A percentile compares a stretch with the other conserved stretches of the same genome.
Conservation (phyloP, 2,113 vertebrate genomes). For the Motacilla tschutschensis region DNA sequence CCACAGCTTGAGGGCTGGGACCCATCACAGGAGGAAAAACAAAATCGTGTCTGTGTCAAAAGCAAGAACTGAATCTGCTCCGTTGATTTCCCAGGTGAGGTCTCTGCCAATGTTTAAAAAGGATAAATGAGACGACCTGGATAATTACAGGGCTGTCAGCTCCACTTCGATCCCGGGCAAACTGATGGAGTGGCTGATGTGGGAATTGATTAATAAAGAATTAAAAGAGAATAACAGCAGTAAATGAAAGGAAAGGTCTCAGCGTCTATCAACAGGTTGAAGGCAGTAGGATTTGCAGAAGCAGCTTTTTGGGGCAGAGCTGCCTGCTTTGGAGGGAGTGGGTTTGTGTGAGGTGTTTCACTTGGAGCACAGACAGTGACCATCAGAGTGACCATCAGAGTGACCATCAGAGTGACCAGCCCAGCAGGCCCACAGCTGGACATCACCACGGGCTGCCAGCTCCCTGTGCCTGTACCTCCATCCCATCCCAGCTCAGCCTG, state of each 20-base stretch:
- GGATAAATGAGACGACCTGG: conserved; percentile 42
- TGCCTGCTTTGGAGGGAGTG: not conserved
- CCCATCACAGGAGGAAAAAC: not conserved
- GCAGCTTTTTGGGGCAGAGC: not conserved
- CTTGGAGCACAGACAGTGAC: not conserved
- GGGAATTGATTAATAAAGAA: conserved; percentile 39
- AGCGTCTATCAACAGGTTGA: not conserved
- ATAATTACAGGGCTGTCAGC: conserved; percentile 50
- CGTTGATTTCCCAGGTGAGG: conserved; percentile 15
- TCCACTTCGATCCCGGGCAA: not conserved
- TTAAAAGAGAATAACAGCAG: conserved; percentile 28
- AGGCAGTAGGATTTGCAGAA: not conserved
- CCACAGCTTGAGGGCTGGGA: not conserved
- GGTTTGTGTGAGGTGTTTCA: not conserved
- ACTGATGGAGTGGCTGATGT: conserved; percentile 20
- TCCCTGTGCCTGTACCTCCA: not conserved
- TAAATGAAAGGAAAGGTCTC: not conserved
- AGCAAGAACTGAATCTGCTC: not conserved
- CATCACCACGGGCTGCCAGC: accelerated
- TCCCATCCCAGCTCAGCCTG: not conserved
- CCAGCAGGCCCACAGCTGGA: not conserved
- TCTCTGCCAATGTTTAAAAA: not conserved
- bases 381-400: not conserved
- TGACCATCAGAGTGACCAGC: not conserved
- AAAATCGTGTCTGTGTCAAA: not conserved